These are phyloP conservation scores for Myotis pilosus DNA, from an alignment of 2,797 vertebrate species.

Conservation along the genomic window DNA sequence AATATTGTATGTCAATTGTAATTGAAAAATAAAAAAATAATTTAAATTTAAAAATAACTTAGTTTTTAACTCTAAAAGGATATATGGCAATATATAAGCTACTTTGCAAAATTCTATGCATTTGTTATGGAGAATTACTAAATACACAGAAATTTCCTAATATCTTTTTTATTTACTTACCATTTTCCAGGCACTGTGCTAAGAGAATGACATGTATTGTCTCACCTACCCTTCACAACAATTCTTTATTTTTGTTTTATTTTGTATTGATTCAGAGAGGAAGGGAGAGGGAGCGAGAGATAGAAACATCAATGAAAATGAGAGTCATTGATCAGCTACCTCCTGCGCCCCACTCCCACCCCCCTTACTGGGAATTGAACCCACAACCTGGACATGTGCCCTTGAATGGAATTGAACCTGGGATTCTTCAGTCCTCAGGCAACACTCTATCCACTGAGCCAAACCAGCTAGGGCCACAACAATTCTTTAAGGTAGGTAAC, in stretches of 20 bases:
- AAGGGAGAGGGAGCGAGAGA: no score
- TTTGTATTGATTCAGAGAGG: no score
- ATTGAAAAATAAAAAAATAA: neutral
- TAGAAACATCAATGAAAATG: no score
- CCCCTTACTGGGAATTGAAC: no score
- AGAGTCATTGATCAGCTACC: no score
- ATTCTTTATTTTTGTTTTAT: neutral
- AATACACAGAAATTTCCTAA: neutral
- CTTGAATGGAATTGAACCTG: no score
- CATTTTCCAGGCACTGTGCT: neutral
- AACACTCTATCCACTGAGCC: no score
- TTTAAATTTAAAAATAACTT: neutral
- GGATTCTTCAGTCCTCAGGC: no score
- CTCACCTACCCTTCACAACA: neutral
- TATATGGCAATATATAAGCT: neutral
- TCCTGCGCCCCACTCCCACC: no score
- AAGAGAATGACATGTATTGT: neutral
- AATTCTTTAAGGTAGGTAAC: neutral
- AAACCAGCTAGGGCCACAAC: neutral
- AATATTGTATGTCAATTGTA: neutral
- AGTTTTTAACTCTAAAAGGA: conserved; percentile 15
- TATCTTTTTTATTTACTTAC: neutral
- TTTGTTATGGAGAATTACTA: conserved; percentile 10
- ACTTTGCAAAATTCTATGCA: neutral
- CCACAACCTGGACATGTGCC: no score